A percentile compares a stretch with the other conserved stretches of the same genome.
phyloP scores from a whole-genome alignment of 2,888 invertebrate species.

The Melipona bicolor region DNA sequence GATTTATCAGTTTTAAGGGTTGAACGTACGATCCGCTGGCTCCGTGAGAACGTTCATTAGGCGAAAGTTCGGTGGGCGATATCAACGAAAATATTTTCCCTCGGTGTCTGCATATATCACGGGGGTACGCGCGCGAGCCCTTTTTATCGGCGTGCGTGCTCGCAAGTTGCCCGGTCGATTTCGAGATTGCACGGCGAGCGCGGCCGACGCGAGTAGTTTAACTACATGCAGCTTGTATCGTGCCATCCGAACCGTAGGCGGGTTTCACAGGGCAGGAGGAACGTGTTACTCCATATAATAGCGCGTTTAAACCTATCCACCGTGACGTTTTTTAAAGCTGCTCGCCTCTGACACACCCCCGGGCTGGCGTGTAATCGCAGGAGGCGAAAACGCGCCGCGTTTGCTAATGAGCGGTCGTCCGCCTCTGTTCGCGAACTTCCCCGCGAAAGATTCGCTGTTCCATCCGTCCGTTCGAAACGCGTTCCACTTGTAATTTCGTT shows the following conservation, averaged over 20 bases:
- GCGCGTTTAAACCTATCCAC: slow-evolving; percentile 61
- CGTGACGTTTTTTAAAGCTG: slow-evolving; percentile 64
- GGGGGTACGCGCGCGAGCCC: not conserved
- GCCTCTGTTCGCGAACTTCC: not conserved
- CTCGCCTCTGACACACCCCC: slow-evolving; percentile 26
- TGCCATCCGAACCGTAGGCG: slow-evolving; percentile 1
- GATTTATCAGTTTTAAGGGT: slow-evolving; percentile 39
- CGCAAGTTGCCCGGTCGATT: slow-evolving; percentile 58
- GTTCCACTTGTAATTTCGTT: not conserved
- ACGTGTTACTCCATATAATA: slow-evolving; percentile 61
- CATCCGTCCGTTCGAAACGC: slow-evolving; percentile 9
- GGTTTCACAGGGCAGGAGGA: not conserved
- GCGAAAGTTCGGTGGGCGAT: slow-evolving; percentile 43
- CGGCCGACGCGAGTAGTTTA: slow-evolving; percentile 55
- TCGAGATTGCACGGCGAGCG: slow-evolving; percentile 56
- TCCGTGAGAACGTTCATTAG: not conserved
- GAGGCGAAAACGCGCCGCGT: slow-evolving; percentile 18
- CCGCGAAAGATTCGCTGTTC: not conserved
- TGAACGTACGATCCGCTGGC: slow-evolving; percentile 43
- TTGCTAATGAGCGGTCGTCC: slow-evolving; percentile 16
- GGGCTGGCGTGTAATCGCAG: slow-evolving; percentile 12
- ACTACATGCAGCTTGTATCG: slow-evolving; percentile 64
- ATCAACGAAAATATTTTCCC: slow-evolving; percentile 43
- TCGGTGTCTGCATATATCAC: slow-evolving; percentile 38
- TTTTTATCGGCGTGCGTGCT: slow-evolving; percentile 64